Evolutionary conservation across 2,113 vertebrate species (phyloP), one percentile per base, ranked within the genome.

Genomic region (Arenaria interpres): DNA sequence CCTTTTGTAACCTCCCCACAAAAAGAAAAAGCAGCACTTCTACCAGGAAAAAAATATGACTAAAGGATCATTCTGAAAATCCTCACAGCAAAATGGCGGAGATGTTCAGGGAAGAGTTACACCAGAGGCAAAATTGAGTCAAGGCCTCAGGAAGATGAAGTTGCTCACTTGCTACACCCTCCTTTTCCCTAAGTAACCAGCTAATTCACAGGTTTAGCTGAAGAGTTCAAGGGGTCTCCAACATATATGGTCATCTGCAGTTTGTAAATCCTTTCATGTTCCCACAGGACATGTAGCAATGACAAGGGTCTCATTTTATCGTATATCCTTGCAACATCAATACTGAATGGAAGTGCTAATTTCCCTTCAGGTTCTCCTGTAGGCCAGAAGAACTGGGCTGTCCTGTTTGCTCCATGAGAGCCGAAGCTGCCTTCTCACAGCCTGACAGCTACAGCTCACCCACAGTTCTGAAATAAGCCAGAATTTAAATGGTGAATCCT

Each of bases 361-460:
- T 75, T 78, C 53, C 7, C 7, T 71, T 23, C 1, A 3, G 12
- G 27, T 73, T 90, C 33, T 78, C 20, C 53, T 53, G 12, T 43
- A n/a, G 45, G 51, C 25, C 35, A 72, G 48, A 76, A 87, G 16
- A 46, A 33, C 1, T 1, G 8, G 30, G 27, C n/a, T 71, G 39
- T 45, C 56, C 28, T 20, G 5, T 54, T 82, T 81, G 28, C 10
- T 64, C n/a, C 7, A 17, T 5, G 14, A 32, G 27, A 43, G 33
- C 15, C 1, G 1, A 64, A 76, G 56, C 5, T 1, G 0, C 24
- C 27, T 59, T 43, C 60, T 67, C 2, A 1, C 23, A 85, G 43
- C 12, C 51, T 51, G 7, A 79, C 33, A 35, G 35, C 48, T 51
- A 30, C n/a, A 78, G 51, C 14, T 82, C 9, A 7, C 28, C 15